Evolutionary conservation across 2,888 invertebrate genomes (phyloP).

Genomic region (Caradrina kadenii): DNA sequence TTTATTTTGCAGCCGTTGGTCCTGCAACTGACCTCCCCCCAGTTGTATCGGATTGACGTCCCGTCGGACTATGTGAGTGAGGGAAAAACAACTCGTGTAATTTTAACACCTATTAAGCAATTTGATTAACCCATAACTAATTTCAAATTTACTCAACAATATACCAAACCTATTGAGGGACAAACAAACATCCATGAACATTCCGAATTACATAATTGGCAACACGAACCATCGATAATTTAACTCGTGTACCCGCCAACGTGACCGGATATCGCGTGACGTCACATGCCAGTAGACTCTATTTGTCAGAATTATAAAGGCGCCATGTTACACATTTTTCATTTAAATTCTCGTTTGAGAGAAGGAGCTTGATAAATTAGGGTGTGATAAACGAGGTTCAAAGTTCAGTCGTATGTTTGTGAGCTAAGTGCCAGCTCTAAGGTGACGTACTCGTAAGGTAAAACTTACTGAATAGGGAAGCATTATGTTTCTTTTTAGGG

Average conservation of each 20-base stretch:
- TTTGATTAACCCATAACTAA: neutral
- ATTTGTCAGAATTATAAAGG: slow-evolving; percentile 41
- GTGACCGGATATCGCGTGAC: slow-evolving; percentile 49
- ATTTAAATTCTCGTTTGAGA: slow-evolving; percentile 43
- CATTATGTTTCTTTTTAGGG: neutral
- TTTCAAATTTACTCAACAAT: slow-evolving; percentile 1
- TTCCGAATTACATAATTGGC: slow-evolving; percentile 34
- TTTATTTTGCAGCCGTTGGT: too few species aligned
- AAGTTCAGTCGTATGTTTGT: slow-evolving; percentile 36
- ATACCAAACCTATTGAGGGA: neutral
- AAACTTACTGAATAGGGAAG: slow-evolving; percentile 19
- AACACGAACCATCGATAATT: slow-evolving; percentile 37
- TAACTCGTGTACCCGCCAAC: slow-evolving; percentile 15
- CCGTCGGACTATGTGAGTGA: too few species aligned
- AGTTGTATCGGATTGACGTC: too few species aligned
- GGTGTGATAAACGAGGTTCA: slow-evolving; percentile 41
- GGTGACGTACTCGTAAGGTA: slow-evolving; percentile 12
- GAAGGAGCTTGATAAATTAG: slow-evolving; percentile 47
- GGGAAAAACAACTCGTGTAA: too few species aligned
- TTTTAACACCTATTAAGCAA: too few species aligned
- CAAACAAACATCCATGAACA: slow-evolving; percentile 7
- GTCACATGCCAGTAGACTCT: slow-evolving; percentile 37
- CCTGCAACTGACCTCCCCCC: too few species aligned
- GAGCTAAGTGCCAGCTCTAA: slow-evolving; percentile 25
- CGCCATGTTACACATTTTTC: slow-evolving; percentile 36